phyloP scores from a whole-genome alignment of 2,888 invertebrate genomes.

The Leptogaster cylindrica region DNA sequence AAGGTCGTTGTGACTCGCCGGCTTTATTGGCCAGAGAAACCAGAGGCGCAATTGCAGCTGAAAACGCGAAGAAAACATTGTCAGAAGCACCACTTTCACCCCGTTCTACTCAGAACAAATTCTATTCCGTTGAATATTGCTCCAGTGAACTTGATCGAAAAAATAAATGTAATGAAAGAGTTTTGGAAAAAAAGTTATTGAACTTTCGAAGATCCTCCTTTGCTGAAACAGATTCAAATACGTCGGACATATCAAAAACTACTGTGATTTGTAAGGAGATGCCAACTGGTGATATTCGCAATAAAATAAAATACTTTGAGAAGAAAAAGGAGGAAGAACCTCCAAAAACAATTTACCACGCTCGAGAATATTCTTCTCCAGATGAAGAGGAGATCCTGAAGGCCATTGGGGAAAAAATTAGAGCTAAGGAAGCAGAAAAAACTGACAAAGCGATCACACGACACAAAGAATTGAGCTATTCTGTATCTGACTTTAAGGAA shows the following conservation, averaged over 20 bases:
- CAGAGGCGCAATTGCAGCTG: conserved; percentile 67
- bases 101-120: conserved; percentile 48
- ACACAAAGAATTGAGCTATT: conserved; percentile 59
- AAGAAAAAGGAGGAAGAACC: conserved; percentile 67
- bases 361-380: conserved; percentile 64
- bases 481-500: conserved; percentile 73
- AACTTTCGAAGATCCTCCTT: conserved; percentile 62
- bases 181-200: conserved; percentile 9
- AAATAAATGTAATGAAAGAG: conserved; percentile 41
- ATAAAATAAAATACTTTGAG: conserved; percentile 83
- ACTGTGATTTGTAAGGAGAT: conserved; percentile 69
- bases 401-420: conserved; percentile 63
- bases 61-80: conserved; percentile 61
- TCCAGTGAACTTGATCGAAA: conserved; percentile 53
- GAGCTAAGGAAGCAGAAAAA: conserved; percentile 53
- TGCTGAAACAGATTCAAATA: conserved; percentile 75
- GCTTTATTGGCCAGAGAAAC: conserved; percentile 66
- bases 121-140: conserved; percentile 45
- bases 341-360: conserved; percentile 64
- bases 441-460: conserved; percentile 51
- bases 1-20: conserved; percentile 56
- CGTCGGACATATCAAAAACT: conserved; percentile 74
- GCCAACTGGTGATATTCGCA: conserved; percentile 68
- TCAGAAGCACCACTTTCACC: conserved; percentile 55
- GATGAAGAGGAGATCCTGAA: conserved; percentile 63